These are phyloP conservation scores for Sander lucioperca DNA, from an alignment of 2,113 vertebrate species.

Conservation along the genomic window DNA sequence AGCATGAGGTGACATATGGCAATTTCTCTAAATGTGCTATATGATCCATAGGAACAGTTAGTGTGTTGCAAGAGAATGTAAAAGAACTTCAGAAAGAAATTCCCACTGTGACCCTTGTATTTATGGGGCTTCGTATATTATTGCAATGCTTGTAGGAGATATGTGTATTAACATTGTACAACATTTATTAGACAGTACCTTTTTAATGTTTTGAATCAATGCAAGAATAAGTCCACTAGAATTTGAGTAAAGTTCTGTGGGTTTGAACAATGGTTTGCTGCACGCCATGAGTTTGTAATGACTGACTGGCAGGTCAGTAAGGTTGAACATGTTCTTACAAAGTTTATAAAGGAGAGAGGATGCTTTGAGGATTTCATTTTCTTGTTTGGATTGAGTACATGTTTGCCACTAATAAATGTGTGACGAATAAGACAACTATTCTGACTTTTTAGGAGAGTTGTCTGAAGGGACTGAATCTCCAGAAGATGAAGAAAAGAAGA, in stretches of 20 bases:
- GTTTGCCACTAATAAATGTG: background rate
- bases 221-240: background rate
- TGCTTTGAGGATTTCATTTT: background rate
- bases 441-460: slow-evolving; percentile 75
- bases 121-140: background rate
- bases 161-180: background rate
- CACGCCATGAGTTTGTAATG: background rate
- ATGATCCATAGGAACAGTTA: too few species aligned
- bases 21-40: background rate
- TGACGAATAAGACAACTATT: background rate
- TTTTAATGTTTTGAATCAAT: background rate
- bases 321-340: background rate
- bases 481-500: slow-evolving; percentile 68
- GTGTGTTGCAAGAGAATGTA: too few species aligned
- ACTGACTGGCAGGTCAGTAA: background rate
- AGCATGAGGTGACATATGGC: background rate
- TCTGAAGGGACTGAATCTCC: slow-evolving; percentile 75
- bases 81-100: too few species aligned
- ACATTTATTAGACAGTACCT: background rate
- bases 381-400: background rate
- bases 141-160: background rate
- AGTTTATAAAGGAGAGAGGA: background rate
- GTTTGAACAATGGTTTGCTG: background rate
- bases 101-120: too few species aligned
- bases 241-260: background rate